Conservation (phyloP, 2,888 invertebrate genomes). For the Stenolophus ochropezus region DNA sequence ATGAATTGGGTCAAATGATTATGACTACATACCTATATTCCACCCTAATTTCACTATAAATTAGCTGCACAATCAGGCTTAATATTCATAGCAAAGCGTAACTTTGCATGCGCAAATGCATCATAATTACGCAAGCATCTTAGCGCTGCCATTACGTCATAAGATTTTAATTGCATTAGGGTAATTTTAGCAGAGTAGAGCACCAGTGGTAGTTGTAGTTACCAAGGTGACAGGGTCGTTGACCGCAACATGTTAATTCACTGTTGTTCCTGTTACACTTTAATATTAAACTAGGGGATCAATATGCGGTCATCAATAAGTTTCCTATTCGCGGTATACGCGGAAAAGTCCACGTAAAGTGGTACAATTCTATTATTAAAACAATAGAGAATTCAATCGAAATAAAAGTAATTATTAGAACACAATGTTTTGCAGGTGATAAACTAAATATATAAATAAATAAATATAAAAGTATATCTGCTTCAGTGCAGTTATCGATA, state of each 20-base stretch:
- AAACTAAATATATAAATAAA: no score
- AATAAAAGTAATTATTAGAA: no score
- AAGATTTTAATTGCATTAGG: slow-evolving; percentile 27
- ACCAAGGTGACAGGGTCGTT: slow-evolving; percentile 49
- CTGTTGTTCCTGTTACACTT: slow-evolving; percentile 21
- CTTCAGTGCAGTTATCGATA: no score
- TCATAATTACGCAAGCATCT: slow-evolving; percentile 11
- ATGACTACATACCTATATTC: no score
- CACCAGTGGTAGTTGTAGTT: slow-evolving; percentile 32
- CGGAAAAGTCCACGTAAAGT: background rate
- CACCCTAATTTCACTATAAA: background rate
- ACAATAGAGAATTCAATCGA: no score
- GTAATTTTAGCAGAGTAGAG: slow-evolving; percentile 23
- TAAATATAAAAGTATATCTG: no score
- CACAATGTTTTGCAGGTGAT: no score
- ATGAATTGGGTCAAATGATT: no score
- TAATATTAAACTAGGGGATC: slow-evolving; percentile 42
- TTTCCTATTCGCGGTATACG: background rate
- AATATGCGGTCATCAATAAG: slow-evolving; percentile 27
- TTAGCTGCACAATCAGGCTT: background rate
- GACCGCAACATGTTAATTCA: slow-evolving; percentile 47
- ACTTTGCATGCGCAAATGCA: background rate
- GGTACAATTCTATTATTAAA: no score
- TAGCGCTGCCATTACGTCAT: background rate
- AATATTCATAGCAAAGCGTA: slow-evolving; percentile 1